Evolutionary conservation across 2,888 invertebrate genomes (phyloP), one percentile per base, ranked within the genome.

Genomic region (Mythimna vitellina): DNA sequence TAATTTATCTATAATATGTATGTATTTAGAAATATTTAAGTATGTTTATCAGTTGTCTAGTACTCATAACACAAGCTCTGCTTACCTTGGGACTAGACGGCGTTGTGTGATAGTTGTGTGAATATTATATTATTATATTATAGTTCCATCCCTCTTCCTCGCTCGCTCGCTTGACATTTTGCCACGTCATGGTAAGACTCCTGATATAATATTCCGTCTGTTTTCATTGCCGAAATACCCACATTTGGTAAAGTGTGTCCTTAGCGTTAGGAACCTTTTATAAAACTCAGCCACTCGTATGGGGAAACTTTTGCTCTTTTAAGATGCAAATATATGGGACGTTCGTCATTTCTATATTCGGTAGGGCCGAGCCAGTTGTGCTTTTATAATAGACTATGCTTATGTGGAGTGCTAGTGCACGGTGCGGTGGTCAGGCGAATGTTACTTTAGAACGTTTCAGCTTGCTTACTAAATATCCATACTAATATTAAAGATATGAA

Each of bases 251-350:
- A 61, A 76, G 76, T 75, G 70, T 60, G 51, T 49, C 25, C 73
- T 70, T 25, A 63, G 60, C 71, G 60, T 80, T 83, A 75, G 42
- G 54, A 61, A 80, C 76, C 69, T 85, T 46, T 83, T 80, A 72
- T 80, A 80, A 85, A 85, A 73, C 67, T 83, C 83, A 70, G 61
- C 73, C 76, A 70, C 80, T 80, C 73, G 81, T 70, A 70, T 73
- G 70, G 77, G 67, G 53, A 85, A 76, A 85, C 71, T 85, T 85
- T 85, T 85, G 73, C 86, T 85, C 86, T 85, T 85, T 80, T 85
- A 83, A 80, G 81, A 83, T 85, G 84, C 83, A 83, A 85, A 83
- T 85, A 80, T 83, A 83, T 83, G 83, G 77, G 68, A 57, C 83
- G 71, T 70, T 76, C 73, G 70, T 85, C 70, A 83, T 80, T 76